A percentile compares a stretch with the other conserved stretches of the same genome.
These are phyloP conservation scores for Aix galericulata DNA, from an alignment of 2,113 vertebrate genomes.

Conservation along the genomic window DNA sequence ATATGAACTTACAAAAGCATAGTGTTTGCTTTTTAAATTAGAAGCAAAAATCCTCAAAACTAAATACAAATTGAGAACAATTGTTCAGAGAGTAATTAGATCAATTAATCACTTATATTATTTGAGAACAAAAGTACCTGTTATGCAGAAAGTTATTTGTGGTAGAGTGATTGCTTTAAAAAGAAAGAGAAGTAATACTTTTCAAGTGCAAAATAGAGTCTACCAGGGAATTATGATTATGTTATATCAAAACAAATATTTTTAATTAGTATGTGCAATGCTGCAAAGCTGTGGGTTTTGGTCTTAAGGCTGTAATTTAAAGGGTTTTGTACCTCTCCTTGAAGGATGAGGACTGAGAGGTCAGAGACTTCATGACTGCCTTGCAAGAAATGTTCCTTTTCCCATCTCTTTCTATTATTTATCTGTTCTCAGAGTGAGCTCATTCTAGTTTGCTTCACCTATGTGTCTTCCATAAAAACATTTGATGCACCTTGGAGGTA, in stretches of 20 bases:
- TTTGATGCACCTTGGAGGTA: background rate
- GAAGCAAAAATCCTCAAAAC: background rate
- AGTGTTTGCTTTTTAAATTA: background rate
- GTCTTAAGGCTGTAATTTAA: background rate
- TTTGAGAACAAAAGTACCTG: background rate
- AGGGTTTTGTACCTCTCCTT: background rate
- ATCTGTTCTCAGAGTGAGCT: rapidly evolving
- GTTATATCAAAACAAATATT: background rate
- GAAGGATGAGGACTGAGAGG: background rate
- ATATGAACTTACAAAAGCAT: background rate
- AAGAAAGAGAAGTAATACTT: background rate
- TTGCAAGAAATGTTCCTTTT: background rate
- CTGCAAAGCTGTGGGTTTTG: background rate
- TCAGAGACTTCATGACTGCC: background rate
- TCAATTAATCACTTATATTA: background rate
- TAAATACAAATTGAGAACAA: background rate
- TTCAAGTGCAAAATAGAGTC: background rate
- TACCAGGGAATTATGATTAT: background rate
- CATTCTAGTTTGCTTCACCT: background rate
- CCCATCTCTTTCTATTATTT: background rate
- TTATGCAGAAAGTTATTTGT: background rate
- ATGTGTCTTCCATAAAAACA: background rate
- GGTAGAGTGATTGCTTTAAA: background rate
- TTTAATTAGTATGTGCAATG: background rate
- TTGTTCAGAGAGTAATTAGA: background rate